phyloP scores from a whole-genome alignment of 2,797 vertebrate genomes.

The Chiroxiphia lanceolata region DNA sequence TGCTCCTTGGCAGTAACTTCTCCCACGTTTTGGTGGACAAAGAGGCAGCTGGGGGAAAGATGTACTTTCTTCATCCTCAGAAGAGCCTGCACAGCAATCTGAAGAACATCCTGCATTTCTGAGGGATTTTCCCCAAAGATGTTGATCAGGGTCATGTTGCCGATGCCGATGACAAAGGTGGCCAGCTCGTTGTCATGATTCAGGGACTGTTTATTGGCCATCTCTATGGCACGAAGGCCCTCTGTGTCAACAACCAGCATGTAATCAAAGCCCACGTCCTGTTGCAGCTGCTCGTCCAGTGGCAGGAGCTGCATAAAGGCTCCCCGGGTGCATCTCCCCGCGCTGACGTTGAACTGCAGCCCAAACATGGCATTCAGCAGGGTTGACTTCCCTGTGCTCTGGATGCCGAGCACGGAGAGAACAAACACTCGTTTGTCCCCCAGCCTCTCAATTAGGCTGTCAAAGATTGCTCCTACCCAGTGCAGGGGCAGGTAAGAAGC shows the following conservation, averaged over 20 bases:
- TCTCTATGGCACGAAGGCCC: conserved; percentile 74
- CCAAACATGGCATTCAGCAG: conserved; percentile 84
- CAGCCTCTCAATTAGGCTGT: conserved; percentile 73
- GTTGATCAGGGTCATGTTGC: conserved; percentile 82
- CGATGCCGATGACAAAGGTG: conserved; percentile 81
- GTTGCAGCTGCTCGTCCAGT: conserved; percentile 44
- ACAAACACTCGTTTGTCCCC: conserved; percentile 77
- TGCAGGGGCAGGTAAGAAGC: conserved; percentile 76
- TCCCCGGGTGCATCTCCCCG: conserved; percentile 78
- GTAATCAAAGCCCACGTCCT: conserved; percentile 67
- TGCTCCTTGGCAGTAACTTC: conserved; percentile 73
- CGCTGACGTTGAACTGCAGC: conserved; percentile 78
- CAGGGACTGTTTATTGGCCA: conserved; percentile 52
- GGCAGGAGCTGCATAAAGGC: conserved; percentile 82
- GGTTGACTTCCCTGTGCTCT: conserved; percentile 83
- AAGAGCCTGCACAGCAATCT: conserved; percentile 80
- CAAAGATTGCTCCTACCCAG: conserved; percentile 77
- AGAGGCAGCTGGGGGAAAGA: conserved; percentile 73
- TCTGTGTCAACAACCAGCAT: conserved; percentile 80
- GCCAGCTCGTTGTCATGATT: conserved; percentile 80
- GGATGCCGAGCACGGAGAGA: conserved; percentile 79
- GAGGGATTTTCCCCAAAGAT: conserved; percentile 81
- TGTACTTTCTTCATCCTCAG: conserved; percentile 78
- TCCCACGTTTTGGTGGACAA: conserved; percentile 75
- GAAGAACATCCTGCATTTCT: conserved; percentile 81